Base-by-base conservation (phyloP, 1,140 invertebrate species). In the Teleogryllus occipitalis region DNA sequence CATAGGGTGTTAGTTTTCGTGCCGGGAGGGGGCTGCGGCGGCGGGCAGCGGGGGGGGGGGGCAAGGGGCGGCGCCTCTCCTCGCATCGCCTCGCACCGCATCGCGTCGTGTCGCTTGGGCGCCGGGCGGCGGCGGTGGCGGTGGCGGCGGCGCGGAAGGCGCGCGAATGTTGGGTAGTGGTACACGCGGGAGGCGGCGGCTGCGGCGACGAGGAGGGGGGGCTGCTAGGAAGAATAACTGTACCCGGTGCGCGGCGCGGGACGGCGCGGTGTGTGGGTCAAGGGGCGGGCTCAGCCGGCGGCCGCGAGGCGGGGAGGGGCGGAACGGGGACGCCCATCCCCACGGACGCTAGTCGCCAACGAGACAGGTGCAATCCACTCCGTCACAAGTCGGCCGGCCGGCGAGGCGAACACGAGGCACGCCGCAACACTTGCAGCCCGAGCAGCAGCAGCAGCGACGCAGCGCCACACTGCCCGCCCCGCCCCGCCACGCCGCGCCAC, bases 201-300 rank as follows among this genome's bases (percentile, higher is more conserved):
- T 1, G 54, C 18, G 54, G 10, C 54, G 54, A 7, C 18, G 54
- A 18, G 54, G 54, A 65, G 54, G 54, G 49, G 49, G 49, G 18
- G 54, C 54, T 65, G 54, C 54, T 65, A 65, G 54, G 54, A 65
- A 65, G 54, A 65, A 65, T 65, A 65, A 65, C 54, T 65, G 54
- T 65, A 65, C 54, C 54, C 54, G 18, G 10, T 1, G 18, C 54
- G 54, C 54, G 54, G 54, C 18, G 54, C 18, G 54, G 10, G 54
- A 65, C 54, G 54, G 18, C 54, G 54, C 54, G 54, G 54, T 65
- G 54, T 65, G 54, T 65, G 54, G 54, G 54, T 65, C 54, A 65
- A 65, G 54, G 54, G 54, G 54, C 54, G 54, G 54, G 54, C 54
- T 65, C 54, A 65, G 54, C 0, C 54, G 10, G 10, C 54, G 49